Base-by-base conservation (phyloP, 2,113 vertebrate genomes). In the Psophia crepitans region DNA sequence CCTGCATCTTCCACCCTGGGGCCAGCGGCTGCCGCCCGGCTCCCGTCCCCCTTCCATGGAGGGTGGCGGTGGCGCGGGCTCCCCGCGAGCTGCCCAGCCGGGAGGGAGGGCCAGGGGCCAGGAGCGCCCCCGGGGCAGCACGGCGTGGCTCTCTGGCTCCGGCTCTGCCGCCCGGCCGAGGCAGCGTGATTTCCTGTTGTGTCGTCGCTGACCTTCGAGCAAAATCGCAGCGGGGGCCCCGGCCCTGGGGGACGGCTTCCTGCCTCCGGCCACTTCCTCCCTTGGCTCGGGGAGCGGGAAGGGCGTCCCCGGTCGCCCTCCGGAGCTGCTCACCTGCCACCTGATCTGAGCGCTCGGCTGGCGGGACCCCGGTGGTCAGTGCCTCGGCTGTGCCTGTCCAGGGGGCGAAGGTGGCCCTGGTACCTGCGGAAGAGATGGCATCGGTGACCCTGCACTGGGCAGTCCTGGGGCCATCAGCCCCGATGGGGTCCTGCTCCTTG, bases 141-240 rank as follows among this genome's bases (percentile, higher is more conserved):
- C 65, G 11, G 37, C 64, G 7, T 41, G 2, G 90, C 81, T n/a
- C 89, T 49, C 44, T 1, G 57, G 79, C 79, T 92, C 87, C 26
- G 37, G 79, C 84, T 80, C 2, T 65, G 91, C 78, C 18, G 90
- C 83, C 76, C 43, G 17, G 91, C 70, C 35, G 12, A 89, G 89
- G 91, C 87, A 89, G 57, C 14, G 71, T 70, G 65, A 97, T 97
- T 97, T 97, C 97, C 97, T 97, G 97, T 97, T 97, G 97, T 97
- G 96, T 93, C n/a, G 94, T 85, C 71, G 14, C 82, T 96, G 97
- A 97, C 97, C 97, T 97, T 90, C 81, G 7, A 96, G 93, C 60
- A 44, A 96, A 90, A 73, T 91, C 66, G 1, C 95, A 71, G 64
- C 65, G 0, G 80, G 88, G 94, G 92, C 95, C 92, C 78, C 10